A percentile compares a stretch with the other conserved stretches of the same genome.
phyloP scores from a whole-genome alignment of 1,140 invertebrate genomes.

The Dendrolimus punctatus region DNA sequence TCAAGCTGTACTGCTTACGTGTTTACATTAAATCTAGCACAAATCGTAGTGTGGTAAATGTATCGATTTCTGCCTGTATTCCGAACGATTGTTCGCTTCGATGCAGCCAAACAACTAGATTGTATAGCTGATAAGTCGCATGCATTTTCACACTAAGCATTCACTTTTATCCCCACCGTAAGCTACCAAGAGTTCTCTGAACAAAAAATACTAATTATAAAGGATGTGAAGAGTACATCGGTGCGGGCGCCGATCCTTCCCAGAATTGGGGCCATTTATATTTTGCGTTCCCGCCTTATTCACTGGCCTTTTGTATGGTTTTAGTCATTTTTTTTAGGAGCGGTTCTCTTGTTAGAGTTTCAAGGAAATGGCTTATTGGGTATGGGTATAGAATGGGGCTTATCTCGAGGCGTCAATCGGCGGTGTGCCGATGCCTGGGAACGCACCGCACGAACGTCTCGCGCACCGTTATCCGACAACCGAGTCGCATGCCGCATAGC shows the following conservation, averaged over 20 bases:
- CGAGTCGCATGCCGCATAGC: slow-evolving; percentile 10
- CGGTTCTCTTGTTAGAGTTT: slow-evolving; percentile 61
- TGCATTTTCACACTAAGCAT: slow-evolving; percentile 18
- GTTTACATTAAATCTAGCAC: no score
- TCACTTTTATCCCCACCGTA: slow-evolving; percentile 51
- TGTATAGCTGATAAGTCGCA: no score
- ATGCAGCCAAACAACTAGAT: no score
- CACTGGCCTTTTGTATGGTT: slow-evolving; percentile 54
- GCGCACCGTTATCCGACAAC: slow-evolving; percentile 16
- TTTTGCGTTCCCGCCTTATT: slow-evolving; percentile 68
- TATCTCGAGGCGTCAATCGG: slow-evolving; percentile 55
- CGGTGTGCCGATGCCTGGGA: slow-evolving; percentile 25
- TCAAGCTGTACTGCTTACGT: no score
- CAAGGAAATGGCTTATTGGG: slow-evolving; percentile 67
- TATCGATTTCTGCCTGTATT: no score
- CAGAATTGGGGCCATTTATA: slow-evolving; percentile 66
- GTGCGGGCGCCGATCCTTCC: slow-evolving; percentile 68
- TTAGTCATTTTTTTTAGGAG: slow-evolving; percentile 64
- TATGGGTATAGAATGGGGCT: slow-evolving; percentile 54
- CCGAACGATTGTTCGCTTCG: no score
- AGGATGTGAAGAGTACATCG: slow-evolving; percentile 66
- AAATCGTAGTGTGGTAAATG: no score
- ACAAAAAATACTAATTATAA: slow-evolving; percentile 68
- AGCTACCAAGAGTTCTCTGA: slow-evolving; percentile 59
- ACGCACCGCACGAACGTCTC: slow-evolving; percentile 9